Conservation (phyloP, 1,140 invertebrate genomes). For the roundworm (Caenorhabditis elegans) region WBcel235 BX284606.5:3776001-3776500, state of each 20-base stretch:
- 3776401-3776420: constrained; percentile 53
- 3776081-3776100: constrained; percentile 73
- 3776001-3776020: no score
- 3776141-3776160: constrained; percentile 82
- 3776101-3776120: constrained; percentile 84
- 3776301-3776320: constrained; percentile 73
- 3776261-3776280: constrained; percentile 85
- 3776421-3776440: no score
- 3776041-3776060: no score
- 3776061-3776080: constrained; percentile 61
- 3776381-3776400: constrained; percentile 61
- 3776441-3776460: no score
- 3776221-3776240: constrained; percentile 91
- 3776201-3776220: constrained; percentile 82
- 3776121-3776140: constrained; percentile 90
- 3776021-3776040: no score
- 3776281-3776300: constrained; percentile 86
- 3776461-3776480: no score
- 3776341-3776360: constrained; percentile 55
- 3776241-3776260: constrained; percentile 84
- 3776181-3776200: constrained; percentile 68
- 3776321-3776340: constrained; percentile 48
- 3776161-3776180: constrained; percentile 74
- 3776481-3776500: no score
- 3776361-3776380: constrained; percentile 56